Evolutionary conservation across 2,113 vertebrate genomes (phyloP).

Genomic region (Willisornis vidua): DNA sequence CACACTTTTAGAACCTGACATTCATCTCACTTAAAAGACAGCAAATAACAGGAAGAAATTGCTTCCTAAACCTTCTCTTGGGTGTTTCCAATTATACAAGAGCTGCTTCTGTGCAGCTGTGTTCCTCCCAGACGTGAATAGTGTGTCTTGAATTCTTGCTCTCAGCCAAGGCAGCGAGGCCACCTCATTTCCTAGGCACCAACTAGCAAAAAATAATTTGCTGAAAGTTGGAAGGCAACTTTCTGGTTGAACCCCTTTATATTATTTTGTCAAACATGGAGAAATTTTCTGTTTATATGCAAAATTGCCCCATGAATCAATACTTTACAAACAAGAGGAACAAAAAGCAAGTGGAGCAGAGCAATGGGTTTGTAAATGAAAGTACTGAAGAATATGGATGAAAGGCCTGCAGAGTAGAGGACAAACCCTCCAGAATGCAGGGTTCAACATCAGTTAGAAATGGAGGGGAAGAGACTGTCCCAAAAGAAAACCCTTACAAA

Average conservation of each 20-base stretch:
- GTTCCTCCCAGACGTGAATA: neutral
- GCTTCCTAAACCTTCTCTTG: neutral
- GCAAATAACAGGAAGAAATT: neutral
- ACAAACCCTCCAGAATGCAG: neutral
- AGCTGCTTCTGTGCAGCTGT: neutral
- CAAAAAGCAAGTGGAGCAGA: neutral
- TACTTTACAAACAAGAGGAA: neutral
- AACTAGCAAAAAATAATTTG: neutral
- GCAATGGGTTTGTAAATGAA: neutral
- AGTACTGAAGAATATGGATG: neutral
- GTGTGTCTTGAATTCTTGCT: neutral
- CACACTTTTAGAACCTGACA: neutral
- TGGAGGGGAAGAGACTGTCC: fast-evolving
- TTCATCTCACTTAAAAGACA: neutral
- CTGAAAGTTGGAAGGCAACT: neutral
- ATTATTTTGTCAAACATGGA: neutral
- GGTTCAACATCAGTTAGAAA: neutral
- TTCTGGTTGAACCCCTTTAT: neutral
- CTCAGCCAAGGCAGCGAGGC: neutral
- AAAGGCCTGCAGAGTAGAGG: neutral
- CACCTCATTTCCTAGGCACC: neutral
- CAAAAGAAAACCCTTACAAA: neutral
- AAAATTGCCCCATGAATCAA: neutral
- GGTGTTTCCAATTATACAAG: neutral
- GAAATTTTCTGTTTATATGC: neutral